Percentiles rank a stretch among this genome's conserved stretches.
Evolutionary conservation across 2,888 invertebrate species (phyloP).

Genomic region (Xestoiulus laeticollis): DNA sequence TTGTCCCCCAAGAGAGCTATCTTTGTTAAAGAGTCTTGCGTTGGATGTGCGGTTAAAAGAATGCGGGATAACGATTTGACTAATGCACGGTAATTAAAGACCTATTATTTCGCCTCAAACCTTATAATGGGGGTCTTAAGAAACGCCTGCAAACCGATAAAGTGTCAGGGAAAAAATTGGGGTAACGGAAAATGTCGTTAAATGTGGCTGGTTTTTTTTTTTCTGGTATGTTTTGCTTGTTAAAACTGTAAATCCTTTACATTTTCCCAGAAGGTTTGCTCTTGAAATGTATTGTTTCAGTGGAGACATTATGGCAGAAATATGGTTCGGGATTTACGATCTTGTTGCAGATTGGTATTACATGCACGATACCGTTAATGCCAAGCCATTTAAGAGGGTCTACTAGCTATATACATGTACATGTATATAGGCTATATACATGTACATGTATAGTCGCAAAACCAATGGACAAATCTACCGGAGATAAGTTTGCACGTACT

Average conservation of each 20-base stretch:
- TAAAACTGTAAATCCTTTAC: not conserved
- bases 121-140: not conserved
- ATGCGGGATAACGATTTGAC: slow-evolving; percentile 13
- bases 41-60: slow-evolving; percentile 8
- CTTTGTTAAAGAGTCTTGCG: not conserved
- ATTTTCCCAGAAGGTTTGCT: not conserved
- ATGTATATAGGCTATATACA: no score
- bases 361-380: no score
- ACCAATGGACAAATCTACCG: no score
- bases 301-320: not conserved
- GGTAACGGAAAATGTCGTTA: not conserved
- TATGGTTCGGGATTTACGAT: not conserved
- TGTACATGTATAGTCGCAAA: no score
- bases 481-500: no score
- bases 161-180: not conserved
- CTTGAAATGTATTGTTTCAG: not conserved
- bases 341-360: no score
- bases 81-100: slow-evolving; percentile 7
- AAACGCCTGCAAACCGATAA: not conserved
- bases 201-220: not conserved
- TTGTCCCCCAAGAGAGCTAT: not conserved
- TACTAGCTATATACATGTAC: no score
- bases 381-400: no score
- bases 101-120: slow-evolving; percentile 2
- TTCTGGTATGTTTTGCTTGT: not conserved